A percentile compares a stretch with the other conserved stretches of the same genome.
Conservation (phyloP, 1,140 invertebrate species). For the Phthorimaea operculella region DNA sequence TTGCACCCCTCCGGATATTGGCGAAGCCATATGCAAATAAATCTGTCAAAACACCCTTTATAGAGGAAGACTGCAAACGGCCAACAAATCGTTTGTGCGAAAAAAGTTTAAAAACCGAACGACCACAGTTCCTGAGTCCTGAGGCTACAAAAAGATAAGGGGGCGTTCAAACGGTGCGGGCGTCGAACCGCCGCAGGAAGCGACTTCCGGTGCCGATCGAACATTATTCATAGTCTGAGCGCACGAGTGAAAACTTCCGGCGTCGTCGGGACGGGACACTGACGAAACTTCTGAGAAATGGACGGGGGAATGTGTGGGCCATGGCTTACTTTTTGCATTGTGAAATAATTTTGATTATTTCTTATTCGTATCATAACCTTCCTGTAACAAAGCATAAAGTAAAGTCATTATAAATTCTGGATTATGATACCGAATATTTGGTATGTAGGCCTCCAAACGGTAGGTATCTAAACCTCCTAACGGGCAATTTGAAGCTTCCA, state of each 20-base stretch:
- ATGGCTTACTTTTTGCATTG: constrained; percentile 9
- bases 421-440: too few relatives aligned
- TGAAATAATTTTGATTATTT: background rate
- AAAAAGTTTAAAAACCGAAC: constrained; percentile 5
- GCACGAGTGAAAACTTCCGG: constrained; percentile 25
- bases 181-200: constrained; percentile 22
- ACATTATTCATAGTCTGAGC: constrained; percentile 34
- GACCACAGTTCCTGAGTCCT: background rate
- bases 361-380: too few relatives aligned
- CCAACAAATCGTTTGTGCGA: background rate
- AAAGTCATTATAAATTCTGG: too few relatives aligned
- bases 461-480: too few relatives aligned
- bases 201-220: constrained; percentile 21
- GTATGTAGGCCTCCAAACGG: too few relatives aligned
- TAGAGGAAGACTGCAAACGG: background rate
- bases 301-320: constrained; percentile 2
- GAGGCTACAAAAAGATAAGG: constrained; percentile 6
- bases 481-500: too few relatives aligned
- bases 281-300: constrained; percentile 32
- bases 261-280: constrained; percentile 18
- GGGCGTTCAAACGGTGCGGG: constrained; percentile 10
- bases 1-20: too few relatives aligned
- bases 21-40: background rate
- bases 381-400: too few relatives aligned
- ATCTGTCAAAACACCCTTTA: background rate